Conservation (phyloP, 2,113 vertebrate species). For the Narcine bancroftii region DNA sequence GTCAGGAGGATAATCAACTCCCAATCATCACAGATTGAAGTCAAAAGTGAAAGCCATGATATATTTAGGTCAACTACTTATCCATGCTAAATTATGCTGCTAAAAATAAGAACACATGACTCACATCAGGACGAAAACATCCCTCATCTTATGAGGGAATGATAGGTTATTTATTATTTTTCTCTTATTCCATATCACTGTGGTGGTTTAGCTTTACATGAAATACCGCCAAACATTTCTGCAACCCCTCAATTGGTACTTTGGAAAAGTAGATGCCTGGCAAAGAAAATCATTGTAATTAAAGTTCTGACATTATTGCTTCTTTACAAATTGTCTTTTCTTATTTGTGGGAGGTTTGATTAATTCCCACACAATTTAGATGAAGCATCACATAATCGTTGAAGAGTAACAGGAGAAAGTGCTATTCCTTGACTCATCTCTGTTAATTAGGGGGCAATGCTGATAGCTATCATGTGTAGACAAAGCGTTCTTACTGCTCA, state of each 20-base stretch:
- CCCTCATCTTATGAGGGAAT: background rate
- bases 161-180: background rate
- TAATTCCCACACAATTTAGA: background rate
- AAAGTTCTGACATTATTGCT: slow-evolving; percentile 11
- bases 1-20: too few species aligned
- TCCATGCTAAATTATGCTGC: background rate
- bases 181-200: background rate
- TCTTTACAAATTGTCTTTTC: background rate
- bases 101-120: background rate
- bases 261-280: background rate
- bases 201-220: background rate
- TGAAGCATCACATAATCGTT: background rate
- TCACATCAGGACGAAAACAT: too few species aligned
- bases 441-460: background rate
- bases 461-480: background rate
- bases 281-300: background rate
- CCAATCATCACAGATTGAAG: too few species aligned
- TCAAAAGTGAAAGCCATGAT: background rate
- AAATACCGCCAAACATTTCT: background rate
- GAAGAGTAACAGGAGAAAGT: background rate
- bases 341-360: slow-evolving; percentile 6
- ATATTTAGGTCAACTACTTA: background rate
- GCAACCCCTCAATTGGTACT: background rate
- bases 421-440: background rate
- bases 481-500: background rate